Base-by-base conservation (phyloP, 2,113 vertebrate species). In the Tragelaphus scriptus region DNA sequence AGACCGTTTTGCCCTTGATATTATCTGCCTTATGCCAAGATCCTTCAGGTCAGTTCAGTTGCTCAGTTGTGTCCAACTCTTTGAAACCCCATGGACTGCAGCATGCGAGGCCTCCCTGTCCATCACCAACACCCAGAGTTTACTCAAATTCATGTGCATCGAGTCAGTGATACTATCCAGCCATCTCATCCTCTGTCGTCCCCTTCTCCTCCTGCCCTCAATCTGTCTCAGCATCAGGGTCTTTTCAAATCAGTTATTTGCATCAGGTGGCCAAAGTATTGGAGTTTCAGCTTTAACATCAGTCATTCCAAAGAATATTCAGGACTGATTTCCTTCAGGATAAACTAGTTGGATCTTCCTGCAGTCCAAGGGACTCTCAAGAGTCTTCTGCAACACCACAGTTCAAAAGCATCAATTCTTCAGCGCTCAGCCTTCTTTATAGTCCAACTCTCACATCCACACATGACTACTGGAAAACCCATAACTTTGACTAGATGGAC, bases 341-440 rank as follows among this genome's bases (percentile, higher is more conserved):
- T 71, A 5, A 0, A 71, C 19, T 23, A 5, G 19, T 23, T 71
- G 68, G 68, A 71, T 71, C 68, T 23, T 10, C n/a, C 40, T 40
- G 68, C n/a, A 40, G 10, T 40, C n/a, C 68, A 40, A 71, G n/a
- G 19, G 19, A 71, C 10, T 40, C n/a, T 71, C 19, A 17, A 71
- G 19, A 23, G n/a, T 40, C n/a, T 71, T 40, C 68, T 71, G 10
- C 1, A 71, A 40, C 19, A 71, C n/a, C n/a, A 23, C n/a, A 40
- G 19, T 71, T 71, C n/a, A 36, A 71, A 71, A 40, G 10, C n/a
- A 71, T 40, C 19, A 3, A 12, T 71, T 40, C 19, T 40, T 23
- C 0, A 0, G 10, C 0, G 0, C 19, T 40, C 68, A 40, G n/a
- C n/a, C n/a, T 71, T 40, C n/a, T 71, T 71, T 40, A 71, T 13